These are phyloP conservation scores for Pterocles gutturalis DNA, from an alignment of 2,113 vertebrate species.

Conservation along the genomic window DNA sequence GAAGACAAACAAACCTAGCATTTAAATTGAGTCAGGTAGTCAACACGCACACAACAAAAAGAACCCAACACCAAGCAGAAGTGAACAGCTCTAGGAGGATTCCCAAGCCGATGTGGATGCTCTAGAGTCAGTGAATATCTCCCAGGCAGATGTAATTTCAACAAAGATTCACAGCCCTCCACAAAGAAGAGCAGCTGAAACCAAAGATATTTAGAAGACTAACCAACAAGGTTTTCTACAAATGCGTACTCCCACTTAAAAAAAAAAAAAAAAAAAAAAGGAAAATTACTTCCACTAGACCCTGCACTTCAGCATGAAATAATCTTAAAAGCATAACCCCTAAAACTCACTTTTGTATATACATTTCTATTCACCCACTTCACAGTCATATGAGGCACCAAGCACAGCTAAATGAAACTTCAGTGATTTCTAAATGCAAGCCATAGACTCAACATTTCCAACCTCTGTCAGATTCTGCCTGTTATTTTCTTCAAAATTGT, in stretches of 20 bases:
- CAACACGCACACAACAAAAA: neutral
- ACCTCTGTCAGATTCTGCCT: constrained; percentile 9
- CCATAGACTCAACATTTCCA: neutral
- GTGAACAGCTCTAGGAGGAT: neutral
- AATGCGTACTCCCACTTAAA: neutral
- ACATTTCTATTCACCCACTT: neutral
- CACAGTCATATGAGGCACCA: neutral
- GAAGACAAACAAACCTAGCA: neutral
- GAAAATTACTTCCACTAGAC: neutral
- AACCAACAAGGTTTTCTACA: neutral
- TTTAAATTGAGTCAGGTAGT: neutral
- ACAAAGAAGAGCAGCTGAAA: neutral
- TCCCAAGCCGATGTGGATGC: neutral
- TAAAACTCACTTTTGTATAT: neutral
- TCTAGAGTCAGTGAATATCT: neutral
- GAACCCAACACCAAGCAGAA: neutral
- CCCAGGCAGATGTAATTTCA: neutral
- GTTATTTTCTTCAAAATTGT: constrained; percentile 17
- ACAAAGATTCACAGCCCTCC: neutral
- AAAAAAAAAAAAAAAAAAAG: neutral
- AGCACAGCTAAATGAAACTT: constrained; percentile 3
- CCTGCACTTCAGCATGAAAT: neutral
- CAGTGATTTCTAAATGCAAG: neutral
- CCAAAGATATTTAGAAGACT: neutral
- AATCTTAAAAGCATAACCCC: neutral